Base-by-base conservation (phyloP, 1,140 invertebrate species). In the Dolichoris vasculosae region DNA sequence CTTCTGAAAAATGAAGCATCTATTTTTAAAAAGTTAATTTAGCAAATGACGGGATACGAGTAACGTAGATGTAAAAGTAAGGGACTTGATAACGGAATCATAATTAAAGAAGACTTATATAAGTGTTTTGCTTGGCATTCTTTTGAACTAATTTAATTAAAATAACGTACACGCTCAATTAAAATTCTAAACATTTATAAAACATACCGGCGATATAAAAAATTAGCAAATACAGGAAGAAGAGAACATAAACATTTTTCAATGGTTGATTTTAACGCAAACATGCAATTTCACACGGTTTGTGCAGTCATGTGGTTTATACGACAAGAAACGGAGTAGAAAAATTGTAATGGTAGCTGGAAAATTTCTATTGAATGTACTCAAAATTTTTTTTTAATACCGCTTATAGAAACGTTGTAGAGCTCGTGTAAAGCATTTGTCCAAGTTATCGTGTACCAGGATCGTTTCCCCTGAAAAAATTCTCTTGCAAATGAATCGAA, bases 141-240 rank as follows among this genome's bases (percentile, higher is more conserved):
- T 40, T 71, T 40, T 40, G 35, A 71, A 23, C 67, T 71, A 71
- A 71, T 71, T 71, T 71, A 71, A 71, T 71, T 71, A 40, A 30
- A 64, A 64, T 8, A 64, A 64, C 30, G 8, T 64, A 7, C 2
- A 64, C 4, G 32, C 4, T 64, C 8, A 64, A 30, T 64, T 32
- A 64, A 4, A 64, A 32, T 7, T 64, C 63, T 64, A 64, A 64
- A 32, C 63, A 32, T 64, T 64, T 32, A 30, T 32, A 32, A 17
- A 40, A 40, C 38, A 26, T 26, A 40, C n/a, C 4, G 67, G 9
- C 38, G 40, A 40, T 26, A 11, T 71, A 71, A 71, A 71, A 40
- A 40, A 40, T 71, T 20, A 40, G 20, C 35, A 71, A 71, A 40
- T 71, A 13, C 32, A 71, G 11, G 67, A 23, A 71, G 32, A 40